phyloP scores from a whole-genome alignment of 92 coral and sea anemone genomes.

The Porites lobata region DNA sequence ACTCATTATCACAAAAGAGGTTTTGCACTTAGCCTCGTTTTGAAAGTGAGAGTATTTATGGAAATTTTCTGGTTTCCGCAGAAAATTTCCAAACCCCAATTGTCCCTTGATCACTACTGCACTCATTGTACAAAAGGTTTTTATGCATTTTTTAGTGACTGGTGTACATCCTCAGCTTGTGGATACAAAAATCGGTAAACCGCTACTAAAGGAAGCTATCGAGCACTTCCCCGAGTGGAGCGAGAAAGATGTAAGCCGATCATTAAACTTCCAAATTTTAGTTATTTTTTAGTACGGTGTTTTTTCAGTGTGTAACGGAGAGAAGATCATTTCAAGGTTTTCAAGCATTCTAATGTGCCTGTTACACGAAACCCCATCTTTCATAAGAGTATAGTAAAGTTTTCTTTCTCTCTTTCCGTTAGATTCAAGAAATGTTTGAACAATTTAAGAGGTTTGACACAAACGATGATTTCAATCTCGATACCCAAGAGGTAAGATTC shows the following conservation, averaged over 20 bases:
- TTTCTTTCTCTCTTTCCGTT: background rate
- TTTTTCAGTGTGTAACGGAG: too few relatives aligned
- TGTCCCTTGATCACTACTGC: too few relatives aligned
- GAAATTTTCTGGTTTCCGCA: too few relatives aligned
- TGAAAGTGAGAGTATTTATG: too few relatives aligned
- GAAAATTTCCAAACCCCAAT: too few relatives aligned
- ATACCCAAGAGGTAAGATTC: slow-evolving; percentile 86
- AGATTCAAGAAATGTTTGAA: slow-evolving; percentile 89
- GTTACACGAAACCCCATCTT: too few relatives aligned
- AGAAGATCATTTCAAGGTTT: too few relatives aligned
- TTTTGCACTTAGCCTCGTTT: too few relatives aligned
- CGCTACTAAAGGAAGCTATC: slow-evolving; percentile 74
- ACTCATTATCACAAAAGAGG: too few relatives aligned
- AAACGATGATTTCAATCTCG: slow-evolving; percentile 85
- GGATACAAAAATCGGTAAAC: slow-evolving; percentile 77
- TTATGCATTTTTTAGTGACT: slow-evolving; percentile 55
- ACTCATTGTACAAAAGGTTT: too few relatives aligned
- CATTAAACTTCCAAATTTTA: too few relatives aligned
- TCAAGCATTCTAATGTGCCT: too few relatives aligned
- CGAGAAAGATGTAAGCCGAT: slow-evolving; percentile 78
- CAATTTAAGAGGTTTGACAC: slow-evolving; percentile 87
- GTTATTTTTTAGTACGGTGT: background rate
- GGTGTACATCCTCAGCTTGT: slow-evolving; percentile 95
- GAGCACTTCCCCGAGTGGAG: slow-evolving; percentile 95
- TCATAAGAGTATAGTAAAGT: background rate